phyloP scores from a whole-genome alignment of 2,888 invertebrate genomes.

The Tipula vernalis region DNA sequence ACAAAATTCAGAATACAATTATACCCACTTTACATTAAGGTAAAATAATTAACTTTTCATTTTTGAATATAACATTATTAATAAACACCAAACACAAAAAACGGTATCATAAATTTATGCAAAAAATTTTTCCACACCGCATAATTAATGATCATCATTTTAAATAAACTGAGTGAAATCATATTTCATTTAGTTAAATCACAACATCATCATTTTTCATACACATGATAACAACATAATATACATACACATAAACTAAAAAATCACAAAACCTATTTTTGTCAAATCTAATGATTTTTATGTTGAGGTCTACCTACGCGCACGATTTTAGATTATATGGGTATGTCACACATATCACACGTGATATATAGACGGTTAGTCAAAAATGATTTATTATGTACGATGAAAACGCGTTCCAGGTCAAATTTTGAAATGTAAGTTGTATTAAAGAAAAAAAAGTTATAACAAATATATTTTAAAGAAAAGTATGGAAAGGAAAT shows the following conservation, averaged over 20 bases:
- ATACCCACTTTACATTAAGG: no score
- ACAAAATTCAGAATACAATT: no score
- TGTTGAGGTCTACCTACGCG: neutral
- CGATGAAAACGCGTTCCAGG: neutral
- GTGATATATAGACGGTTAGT: neutral
- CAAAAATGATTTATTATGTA: neutral
- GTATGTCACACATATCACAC: neutral
- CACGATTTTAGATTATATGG: neutral
- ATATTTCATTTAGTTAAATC: neutral
- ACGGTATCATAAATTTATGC: neutral
- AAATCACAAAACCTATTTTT: neutral
- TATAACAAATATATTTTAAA: neutral
- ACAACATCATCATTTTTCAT: neutral
- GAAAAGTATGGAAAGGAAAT: neutral
- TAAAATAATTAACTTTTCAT: neutral
- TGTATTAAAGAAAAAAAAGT: neutral
- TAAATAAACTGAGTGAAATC: neutral
- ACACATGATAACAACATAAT: neutral
- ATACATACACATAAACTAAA: neutral
- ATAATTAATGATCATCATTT: neutral
- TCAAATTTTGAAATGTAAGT: neutral
- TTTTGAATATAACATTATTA: neutral
- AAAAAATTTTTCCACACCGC: neutral
- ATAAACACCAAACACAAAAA: neutral
- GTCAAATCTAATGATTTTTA: neutral